phyloP scores from a whole-genome alignment of 2,888 invertebrate genomes.

The Trachelus tabidus region DNA sequence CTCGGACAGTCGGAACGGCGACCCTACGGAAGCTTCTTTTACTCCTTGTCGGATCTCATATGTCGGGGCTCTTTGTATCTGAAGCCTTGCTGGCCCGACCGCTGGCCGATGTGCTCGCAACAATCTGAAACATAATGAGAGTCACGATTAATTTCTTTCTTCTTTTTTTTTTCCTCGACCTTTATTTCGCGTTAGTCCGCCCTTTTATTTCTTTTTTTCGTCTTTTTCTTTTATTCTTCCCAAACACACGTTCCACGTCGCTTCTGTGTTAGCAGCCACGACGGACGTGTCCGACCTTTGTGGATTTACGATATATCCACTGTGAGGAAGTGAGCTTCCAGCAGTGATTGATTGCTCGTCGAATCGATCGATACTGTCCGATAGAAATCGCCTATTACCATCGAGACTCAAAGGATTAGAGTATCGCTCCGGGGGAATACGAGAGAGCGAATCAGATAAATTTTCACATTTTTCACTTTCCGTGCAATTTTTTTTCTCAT shows the following conservation, averaged over 20 bases:
- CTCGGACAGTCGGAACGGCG: neutral
- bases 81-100: neutral
- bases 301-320: neutral
- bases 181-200: no score
- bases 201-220: no score
- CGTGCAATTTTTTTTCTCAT: no score
- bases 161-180: no score
- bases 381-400: neutral
- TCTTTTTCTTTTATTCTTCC: neutral
- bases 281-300: neutral
- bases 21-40: neutral
- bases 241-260: neutral
- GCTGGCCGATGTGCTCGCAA: neutral
- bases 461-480: no score
- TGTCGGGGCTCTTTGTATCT: neutral
- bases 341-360: neutral
- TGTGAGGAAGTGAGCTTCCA: neutral
- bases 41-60: neutral
- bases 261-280: neutral
- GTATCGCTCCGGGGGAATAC: neutral
- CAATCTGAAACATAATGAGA: neutral
- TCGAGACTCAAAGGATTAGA: neutral
- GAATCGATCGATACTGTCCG: neutral
- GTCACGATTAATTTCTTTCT: neutral
- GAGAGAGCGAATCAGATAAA: neutral